Conservation (phyloP, 2,797 vertebrate genomes). For the Myoxocephalus aenaeus region DNA sequence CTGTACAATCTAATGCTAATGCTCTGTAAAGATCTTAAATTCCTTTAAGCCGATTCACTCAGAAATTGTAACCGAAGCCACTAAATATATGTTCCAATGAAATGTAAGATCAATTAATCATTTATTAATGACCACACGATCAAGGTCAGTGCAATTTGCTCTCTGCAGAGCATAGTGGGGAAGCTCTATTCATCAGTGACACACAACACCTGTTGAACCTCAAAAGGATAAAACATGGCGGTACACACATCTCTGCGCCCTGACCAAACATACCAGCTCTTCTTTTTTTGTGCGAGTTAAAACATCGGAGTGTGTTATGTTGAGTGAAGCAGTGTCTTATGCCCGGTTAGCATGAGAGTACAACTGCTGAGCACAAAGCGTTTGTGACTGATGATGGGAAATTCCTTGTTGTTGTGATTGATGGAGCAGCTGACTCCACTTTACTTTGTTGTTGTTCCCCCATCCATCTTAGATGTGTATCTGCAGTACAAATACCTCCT, state of each 20-base stretch:
- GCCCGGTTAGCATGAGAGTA: neutral
- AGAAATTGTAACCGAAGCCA: neutral
- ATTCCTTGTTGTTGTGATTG: slow-evolving; percentile 7
- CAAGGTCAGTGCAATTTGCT: neutral
- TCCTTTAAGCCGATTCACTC: neutral
- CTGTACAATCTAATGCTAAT: neutral
- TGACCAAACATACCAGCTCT: neutral
- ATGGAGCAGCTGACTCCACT: slow-evolving; percentile 31
- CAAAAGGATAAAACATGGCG: neutral
- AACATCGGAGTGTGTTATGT: neutral
- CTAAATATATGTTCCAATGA: neutral
- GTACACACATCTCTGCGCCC: neutral
- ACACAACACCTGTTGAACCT: slow-evolving; percentile 4
- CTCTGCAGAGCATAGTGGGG: neutral
- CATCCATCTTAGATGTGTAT: slow-evolving; percentile 23
- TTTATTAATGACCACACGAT: neutral
- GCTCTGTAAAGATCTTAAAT: neutral
- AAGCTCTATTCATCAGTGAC: neutral
- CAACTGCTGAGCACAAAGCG: neutral
- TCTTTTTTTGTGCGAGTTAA: neutral
- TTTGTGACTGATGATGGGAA: neutral
- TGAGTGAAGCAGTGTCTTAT: neutral
- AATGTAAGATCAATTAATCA: neutral
- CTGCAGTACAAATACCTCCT: slow-evolving; percentile 4
- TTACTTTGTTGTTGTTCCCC: slow-evolving; percentile 5